Conservation (phyloP, 2,888 invertebrate genomes). For the Lasioglossum pauxillum region DNA sequence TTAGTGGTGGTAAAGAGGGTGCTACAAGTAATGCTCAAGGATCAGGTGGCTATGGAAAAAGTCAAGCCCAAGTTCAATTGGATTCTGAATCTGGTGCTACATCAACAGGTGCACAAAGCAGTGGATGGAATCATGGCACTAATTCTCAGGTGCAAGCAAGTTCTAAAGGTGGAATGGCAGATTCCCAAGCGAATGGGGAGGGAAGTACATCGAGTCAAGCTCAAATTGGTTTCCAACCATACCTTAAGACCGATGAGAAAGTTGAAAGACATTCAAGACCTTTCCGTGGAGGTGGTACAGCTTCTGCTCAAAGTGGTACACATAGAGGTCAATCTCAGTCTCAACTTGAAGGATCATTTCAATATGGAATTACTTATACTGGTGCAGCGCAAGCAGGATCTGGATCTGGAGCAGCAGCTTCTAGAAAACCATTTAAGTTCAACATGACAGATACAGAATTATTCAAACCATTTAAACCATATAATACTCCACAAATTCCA, state of each 20-base stretch:
- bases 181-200: conserved; percentile 93
- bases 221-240: conserved; percentile 94
- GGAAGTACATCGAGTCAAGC: conserved; percentile 95
- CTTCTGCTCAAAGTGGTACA: conserved; percentile 91
- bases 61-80: conserved; percentile 91
- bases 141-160: conserved; percentile 93
- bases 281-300: conserved; percentile 91
- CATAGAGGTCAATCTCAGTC: conserved; percentile 92
- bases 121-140: conserved; percentile 91
- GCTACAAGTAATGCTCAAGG: conserved; percentile 92
- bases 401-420: conserved; percentile 85
- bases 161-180: conserved; percentile 93
- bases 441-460: conserved; percentile 73
- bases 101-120: conserved; percentile 90
- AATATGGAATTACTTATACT: conserved; percentile 90
- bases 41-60: conserved; percentile 90
- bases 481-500: conserved; percentile 46
- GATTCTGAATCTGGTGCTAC: conserved; percentile 91
- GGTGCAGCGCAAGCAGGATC: conserved; percentile 94
- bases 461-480: conserved; percentile 77
- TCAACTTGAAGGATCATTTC: conserved; percentile 92
- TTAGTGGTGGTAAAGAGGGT: conserved; percentile 90
- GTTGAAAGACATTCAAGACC: conserved; percentile 85
- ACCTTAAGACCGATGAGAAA: conserved; percentile 86
- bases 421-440: conserved; percentile 81